phyloP scores from a whole-genome alignment of 2,888 invertebrate species.

The Patella caerulea region DNA sequence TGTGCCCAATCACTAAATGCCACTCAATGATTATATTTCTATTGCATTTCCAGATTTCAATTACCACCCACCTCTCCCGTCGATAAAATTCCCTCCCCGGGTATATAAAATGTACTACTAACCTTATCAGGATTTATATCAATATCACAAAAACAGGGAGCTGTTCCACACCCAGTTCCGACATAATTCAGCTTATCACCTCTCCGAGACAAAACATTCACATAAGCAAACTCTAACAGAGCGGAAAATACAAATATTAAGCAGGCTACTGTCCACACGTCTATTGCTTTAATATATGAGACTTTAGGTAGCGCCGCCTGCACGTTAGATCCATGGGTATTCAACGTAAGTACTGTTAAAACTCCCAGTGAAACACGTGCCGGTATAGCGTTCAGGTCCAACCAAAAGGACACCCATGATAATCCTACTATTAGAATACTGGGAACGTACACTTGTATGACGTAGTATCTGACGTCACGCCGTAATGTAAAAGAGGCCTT shows the following conservation, averaged over 20 bases:
- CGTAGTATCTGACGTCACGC: slow-evolving; percentile 87
- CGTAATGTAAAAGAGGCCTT: slow-evolving; percentile 89
- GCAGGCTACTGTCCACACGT: slow-evolving; percentile 68
- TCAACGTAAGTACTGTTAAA: slow-evolving; percentile 80
- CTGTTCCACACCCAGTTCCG: too few relatives aligned
- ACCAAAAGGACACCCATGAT: slow-evolving; percentile 98
- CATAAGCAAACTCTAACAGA: slow-evolving; percentile 43
- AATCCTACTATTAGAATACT: slow-evolving; percentile 92
- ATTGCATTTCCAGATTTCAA: too few relatives aligned
- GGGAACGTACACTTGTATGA: slow-evolving; percentile 93
- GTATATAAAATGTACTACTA: too few relatives aligned
- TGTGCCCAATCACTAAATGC: too few relatives aligned
- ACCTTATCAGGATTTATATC: too few relatives aligned
- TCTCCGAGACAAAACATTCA: slow-evolving; percentile 41
- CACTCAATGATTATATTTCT: too few relatives aligned
- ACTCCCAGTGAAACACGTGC: slow-evolving; percentile 90
- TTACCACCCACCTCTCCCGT: too few relatives aligned
- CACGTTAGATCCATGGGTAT: slow-evolving; percentile 93
- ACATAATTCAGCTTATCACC: slow-evolving; percentile 27
- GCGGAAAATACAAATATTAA: slow-evolving; percentile 42
- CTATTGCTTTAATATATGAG: slow-evolving; percentile 92
- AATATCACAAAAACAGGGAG: too few relatives aligned
- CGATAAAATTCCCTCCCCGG: too few relatives aligned
- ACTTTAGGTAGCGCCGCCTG: slow-evolving; percentile 91
- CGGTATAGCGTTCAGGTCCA: slow-evolving; percentile 86